Conservation (phyloP, 2,113 vertebrate species). For the Brienomyrus brachyistius region DNA sequence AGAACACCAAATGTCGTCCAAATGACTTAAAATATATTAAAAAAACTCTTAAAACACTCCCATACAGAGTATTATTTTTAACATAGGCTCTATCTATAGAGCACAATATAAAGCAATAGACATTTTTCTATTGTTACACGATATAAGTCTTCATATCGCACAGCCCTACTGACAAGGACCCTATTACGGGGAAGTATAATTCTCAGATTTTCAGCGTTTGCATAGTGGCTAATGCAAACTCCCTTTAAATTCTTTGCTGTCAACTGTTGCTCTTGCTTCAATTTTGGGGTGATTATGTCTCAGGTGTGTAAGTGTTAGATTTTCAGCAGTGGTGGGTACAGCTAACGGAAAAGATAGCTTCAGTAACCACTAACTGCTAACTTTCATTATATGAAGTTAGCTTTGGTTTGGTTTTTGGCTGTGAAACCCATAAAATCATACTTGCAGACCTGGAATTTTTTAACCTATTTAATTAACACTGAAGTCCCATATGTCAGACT, state of each 20-base stretch:
- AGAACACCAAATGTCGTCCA: neutral
- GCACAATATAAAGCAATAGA: too few species aligned
- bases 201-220: neutral
- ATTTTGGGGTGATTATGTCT: neutral
- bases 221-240: neutral
- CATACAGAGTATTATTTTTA: neutral
- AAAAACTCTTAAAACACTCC: neutral
- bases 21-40: neutral
- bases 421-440: neutral
- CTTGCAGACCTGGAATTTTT: neutral
- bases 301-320: neutral
- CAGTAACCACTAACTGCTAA: neutral
- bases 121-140: neutral
- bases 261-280: neutral
- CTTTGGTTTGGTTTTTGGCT: neutral
- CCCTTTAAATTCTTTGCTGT: neutral
- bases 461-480: neutral
- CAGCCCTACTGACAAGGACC: neutral
- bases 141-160: neutral
- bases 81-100: neutral
- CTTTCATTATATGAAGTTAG: neutral
- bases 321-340: neutral
- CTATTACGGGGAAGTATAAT: neutral
- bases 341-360: neutral
- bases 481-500: neutral